These are phyloP conservation scores for Trochalopteron elliotii DNA, from an alignment of 2,113 vertebrate species.

Conservation along the genomic window DNA sequence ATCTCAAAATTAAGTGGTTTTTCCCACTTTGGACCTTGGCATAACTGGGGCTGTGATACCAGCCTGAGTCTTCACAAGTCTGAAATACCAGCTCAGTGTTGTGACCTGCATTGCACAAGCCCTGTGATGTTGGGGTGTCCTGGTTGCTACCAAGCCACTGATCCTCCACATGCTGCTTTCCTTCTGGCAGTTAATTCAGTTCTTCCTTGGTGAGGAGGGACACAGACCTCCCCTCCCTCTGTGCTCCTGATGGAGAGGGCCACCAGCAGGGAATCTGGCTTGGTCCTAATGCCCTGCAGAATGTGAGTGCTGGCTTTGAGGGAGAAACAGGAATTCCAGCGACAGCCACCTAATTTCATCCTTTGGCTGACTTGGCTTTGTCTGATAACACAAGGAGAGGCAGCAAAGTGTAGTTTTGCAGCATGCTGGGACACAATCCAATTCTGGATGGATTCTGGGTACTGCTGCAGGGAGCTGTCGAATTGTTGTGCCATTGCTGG, in stretches of 20 bases:
- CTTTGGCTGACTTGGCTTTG: neutral
- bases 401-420: neutral
- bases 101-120: neutral
- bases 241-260: neutral
- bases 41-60: neutral
- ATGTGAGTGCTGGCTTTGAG: neutral
- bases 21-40: neutral
- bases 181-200: neutral
- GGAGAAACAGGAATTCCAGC: neutral
- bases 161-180: accelerated
- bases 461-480: neutral
- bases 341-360: neutral
- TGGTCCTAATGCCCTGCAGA: neutral
- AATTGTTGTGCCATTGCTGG: neutral
- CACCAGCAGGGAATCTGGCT: neutral
- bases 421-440: neutral
- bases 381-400: neutral
- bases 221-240: neutral
- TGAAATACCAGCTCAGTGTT: neutral
- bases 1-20: neutral
- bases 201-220: accelerated
- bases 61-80: neutral
- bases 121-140: neutral
- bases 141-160: neutral
- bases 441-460: neutral